Evolutionary conservation across 2,113 vertebrate genomes (phyloP).

Genomic region (Parus major): DNA sequence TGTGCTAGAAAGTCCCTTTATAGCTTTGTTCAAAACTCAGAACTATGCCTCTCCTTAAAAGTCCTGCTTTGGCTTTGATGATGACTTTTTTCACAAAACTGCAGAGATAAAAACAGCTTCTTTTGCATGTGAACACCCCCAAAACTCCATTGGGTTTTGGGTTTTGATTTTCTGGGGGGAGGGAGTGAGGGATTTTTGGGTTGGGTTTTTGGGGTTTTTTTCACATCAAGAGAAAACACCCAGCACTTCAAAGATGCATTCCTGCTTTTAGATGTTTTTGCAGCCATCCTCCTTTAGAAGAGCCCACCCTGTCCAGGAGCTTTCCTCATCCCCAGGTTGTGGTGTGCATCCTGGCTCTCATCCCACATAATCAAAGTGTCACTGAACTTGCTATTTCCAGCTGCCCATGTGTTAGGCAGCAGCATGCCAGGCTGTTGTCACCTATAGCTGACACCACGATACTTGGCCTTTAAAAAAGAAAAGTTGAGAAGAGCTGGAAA

Average conservation of each 20-base stretch:
- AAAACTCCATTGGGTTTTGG: not conserved
- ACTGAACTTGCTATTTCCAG: not conserved
- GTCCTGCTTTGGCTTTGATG: not conserved
- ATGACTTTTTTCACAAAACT: not conserved
- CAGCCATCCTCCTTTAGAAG: not conserved
- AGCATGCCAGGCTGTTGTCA: not conserved
- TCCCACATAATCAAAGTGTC: not conserved
- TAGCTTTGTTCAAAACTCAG: not conserved
- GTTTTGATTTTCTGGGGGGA: accelerated
- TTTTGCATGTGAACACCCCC: not conserved
- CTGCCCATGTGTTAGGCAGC: not conserved
- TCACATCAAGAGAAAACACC: not conserved
- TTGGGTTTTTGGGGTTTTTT: not conserved
- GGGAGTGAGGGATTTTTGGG: not conserved
- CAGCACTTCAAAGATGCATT: not conserved
- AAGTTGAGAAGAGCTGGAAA: not conserved
- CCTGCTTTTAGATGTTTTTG: not conserved
- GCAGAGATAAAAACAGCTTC: not conserved
- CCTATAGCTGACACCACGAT: not conserved
- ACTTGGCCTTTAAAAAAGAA: not conserved
- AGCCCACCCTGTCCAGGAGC: not conserved
- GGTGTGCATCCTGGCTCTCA: not conserved
- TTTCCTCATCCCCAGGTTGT: accelerated
- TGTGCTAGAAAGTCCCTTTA: not conserved
- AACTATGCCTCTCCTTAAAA: not conserved